Base-by-base conservation (phyloP, 2,113 vertebrate species). In the Anoplopoma fimbria region DNA sequence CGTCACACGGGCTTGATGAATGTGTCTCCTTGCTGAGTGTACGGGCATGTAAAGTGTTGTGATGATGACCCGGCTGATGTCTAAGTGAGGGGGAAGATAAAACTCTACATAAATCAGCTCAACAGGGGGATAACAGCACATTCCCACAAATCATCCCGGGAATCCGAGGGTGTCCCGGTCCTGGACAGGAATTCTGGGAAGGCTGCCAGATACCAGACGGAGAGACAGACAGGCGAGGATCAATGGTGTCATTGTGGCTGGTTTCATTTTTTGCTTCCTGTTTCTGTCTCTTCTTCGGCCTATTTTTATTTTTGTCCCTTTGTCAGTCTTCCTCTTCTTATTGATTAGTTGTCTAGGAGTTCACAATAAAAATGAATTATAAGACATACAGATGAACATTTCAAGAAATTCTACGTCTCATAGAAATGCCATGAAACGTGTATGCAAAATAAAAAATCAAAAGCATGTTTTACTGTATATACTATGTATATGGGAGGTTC, bases 91-190 rank as follows among this genome's bases (percentile, higher is more conserved):
- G 85, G 77, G 79, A 61, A 89, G 86, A 92, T 92, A 91, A 93
- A 91, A 90, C 81, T 85, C 10, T 19, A 73, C 86, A 86, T 93
- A 94, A 94, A 94, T 94, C 93, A 91, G 81, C 69, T 88, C 84
- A 80, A 70, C 82, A 10, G 79, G 82, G 82, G 63, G 85, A 81
- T 87, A 92, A 86, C 88, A 76, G 86, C 80, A 13, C 70, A 87
- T 80, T 90, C 80, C 69, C 73, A 92, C 91, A 93, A 93, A 92
- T 94, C 93, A 92, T 68, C 74, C 34, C 4, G 25, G 81, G 71
- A 87, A 93, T 90, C 84, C 80, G 67, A 91, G 87, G 81, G 69
- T 86, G 79, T 89, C 85, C 89, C n/a, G 13, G 38, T 83, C 78
- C 75, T 61, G 45, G 71, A 36, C 51, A 62, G 82, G 88, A 93